Base-by-base conservation (phyloP, 2,113 vertebrate genomes). In the Gallinago paraguaiae region DNA sequence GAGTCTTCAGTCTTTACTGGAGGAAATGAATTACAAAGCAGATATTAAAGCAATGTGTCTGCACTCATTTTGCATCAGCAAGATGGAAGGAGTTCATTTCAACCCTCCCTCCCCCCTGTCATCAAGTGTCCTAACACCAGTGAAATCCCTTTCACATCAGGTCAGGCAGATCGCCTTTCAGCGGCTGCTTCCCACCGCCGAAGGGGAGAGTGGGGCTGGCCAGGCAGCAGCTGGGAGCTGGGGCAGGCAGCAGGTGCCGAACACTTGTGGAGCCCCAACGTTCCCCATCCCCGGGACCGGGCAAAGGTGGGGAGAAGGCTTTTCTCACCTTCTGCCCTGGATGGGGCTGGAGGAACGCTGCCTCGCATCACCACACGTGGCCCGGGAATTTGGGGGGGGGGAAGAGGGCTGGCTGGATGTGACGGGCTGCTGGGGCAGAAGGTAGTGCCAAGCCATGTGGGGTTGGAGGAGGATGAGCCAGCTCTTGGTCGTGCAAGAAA, bases 141-240 rank as follows among this genome's bases (percentile, higher is more conserved):
- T 41, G 94, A 95, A 97, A 97, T 95, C 95, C 92, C 86, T 96
- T 96, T 95, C 91, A 94, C 93, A 93, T 95, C 93, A 75, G 94
- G 92, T 96, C 96, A 94, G 92, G 79, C 95, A 97, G 95, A 95
- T 97, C 68, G 15, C 93, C 91, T 97, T 97, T 97, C 96, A 97
- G 90, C n/a, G 56, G 87, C 95, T 96, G 93, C 68, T 96, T 92
- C 74, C 88, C 1, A 1, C 86, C 95, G 95, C 91, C 90, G 35
- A 39, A 18, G 7, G 64, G 67, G 72, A 90, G 70, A 92, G 3
- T 31, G 22, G 79, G 43, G 74, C 80, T 57, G 87, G 63, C n/a
- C 51, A 69, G 68, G 82, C 80, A 93, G 92, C 89, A 93, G 92
- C 95, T 96, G 95, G 80, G 64, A 93, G 63, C 63, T 5, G 67